Evolutionary conservation across 1,140 invertebrate species (phyloP).

Genomic region (Diplogasteroides magnus): DNA sequence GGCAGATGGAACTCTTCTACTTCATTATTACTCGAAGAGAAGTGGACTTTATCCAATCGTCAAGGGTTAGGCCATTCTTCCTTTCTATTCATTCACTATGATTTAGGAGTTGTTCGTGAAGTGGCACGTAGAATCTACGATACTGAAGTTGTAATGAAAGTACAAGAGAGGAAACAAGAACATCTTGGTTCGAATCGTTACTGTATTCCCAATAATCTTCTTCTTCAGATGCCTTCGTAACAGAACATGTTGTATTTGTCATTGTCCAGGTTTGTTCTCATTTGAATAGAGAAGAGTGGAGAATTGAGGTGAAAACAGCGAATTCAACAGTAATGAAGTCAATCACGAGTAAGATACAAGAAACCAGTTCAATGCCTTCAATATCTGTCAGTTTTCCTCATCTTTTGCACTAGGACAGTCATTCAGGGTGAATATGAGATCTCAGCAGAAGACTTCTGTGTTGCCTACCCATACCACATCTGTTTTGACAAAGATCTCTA

Average conservation of each 20-base stretch:
- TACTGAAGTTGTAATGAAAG: constrained; percentile 54
- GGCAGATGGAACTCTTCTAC: constrained; percentile 51
- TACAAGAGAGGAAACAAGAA: constrained; percentile 50
- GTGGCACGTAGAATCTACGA: constrained; percentile 53
- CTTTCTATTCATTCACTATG: too few relatives aligned
- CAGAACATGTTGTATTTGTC: constrained; percentile 48
- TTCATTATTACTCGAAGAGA: constrained; percentile 59
- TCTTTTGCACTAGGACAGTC: too few relatives aligned
- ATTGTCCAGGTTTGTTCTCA: constrained; percentile 41
- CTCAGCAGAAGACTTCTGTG: constrained; percentile 40
- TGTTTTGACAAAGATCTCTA: constrained; percentile 56
- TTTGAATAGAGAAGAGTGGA: background rate
- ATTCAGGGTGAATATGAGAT: constrained; percentile 27
- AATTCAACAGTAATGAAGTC: background rate
- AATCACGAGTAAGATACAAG: background rate
- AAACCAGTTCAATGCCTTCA: background rate
- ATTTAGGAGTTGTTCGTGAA: constrained; percentile 53
- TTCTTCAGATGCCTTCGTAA: constrained; percentile 40
- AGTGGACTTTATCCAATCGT: constrained; percentile 58
- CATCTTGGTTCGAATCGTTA: constrained; percentile 28
- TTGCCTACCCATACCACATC: constrained; percentile 58
- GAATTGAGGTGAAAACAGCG: background rate
- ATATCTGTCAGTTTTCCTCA: too few relatives aligned
- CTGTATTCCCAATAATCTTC: background rate
- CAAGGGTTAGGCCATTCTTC: constrained; percentile 55